Base-by-base conservation (phyloP, 2,888 invertebrate genomes). In the Mimachlamys varia region DNA sequence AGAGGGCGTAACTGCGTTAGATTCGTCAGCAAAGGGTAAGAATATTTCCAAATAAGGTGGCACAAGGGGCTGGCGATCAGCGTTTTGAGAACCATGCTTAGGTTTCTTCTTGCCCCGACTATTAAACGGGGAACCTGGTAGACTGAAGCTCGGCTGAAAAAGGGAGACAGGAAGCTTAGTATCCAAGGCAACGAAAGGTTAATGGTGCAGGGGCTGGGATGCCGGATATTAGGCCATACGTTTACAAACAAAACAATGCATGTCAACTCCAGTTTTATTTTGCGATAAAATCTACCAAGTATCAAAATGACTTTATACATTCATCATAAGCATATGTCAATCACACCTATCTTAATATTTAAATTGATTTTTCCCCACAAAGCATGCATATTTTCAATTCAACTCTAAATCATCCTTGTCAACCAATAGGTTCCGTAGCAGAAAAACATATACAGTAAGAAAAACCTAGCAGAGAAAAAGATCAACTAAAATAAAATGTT, bases 121-220 rank as follows among this genome's bases (percentile, higher is more conserved):
- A 97, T 98, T 98, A 98, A 99, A 99, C 95, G 99, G 99, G 95
- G 99, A 99, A 95, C 99, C 99, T 96, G 99, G 99, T 97, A 99
- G 98, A 97, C 99, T 99, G 97, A 99, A 98, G 97, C 99, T 99
- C 96, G 99, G 98, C 99, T 99, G 98, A 91, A 95, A 96, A 76
- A 76, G 76, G 76, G 76, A 76, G 76, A 76, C 22, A 76, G 76
- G 76, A 76, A 76, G 76, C 76, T 76, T 76, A 76, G 76, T 76
- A 76, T 76, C 76, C 76, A 76, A 76, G 76, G 76, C 76, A 76
- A 76, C 76, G 76, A 76, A 76, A 76, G 1, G 76, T 76, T 76
- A 76, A 76, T 22, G 76, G 76, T 76, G 76, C 76, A 76, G 27
- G 76, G 76, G 27, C 12, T 58, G 27, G 76, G 76, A 76, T 76